Base-by-base conservation (phyloP, 2,797 vertebrate genomes). In the Cryptoprocta ferox region DNA sequence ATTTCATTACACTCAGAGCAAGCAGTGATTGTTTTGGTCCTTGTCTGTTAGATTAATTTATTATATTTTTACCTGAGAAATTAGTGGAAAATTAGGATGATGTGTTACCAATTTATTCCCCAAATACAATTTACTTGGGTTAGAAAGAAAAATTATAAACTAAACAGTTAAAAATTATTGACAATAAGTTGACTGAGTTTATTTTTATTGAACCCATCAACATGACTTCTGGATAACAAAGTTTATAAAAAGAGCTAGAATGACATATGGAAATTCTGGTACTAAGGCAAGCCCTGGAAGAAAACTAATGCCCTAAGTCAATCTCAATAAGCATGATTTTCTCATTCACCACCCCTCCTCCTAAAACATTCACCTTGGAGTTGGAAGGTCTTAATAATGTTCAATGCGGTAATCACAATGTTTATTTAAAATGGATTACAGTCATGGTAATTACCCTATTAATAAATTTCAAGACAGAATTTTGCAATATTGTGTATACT, bases 1-100 rank as follows among this genome's bases (percentile, higher is more conserved):
- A 92, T 96, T 96, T 90, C 66, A 89, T 92, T 96, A 80, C 32
- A 59, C 90, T 92, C 32, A 92, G 50, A 92, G 65, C 2, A 88
- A 59, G 6, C 6, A 14, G 16, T 88, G n/a, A 70, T 59, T 80
- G 66, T 48, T 48, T 48, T 48, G 48, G 4, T 91, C 18, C 7
- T 65, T 87, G 59, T 89, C 45, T 94, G 50, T 50, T 89, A 83
- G 37, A 88, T 91, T 81, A 83, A 82, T 93, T 89, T 93, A 87
- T 87, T 94, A 76, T 11, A 53, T 86, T 83, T 96, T 91, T 6
- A 84, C 35, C 21, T 48, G 48, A 94, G 86, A 87, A 94, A 97
- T 89, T 83, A 86, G 10, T 61, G 24, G 13, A 26, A 37, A 28
- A 76, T 83, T 79, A 83, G 42, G 32, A 81, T 93, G 56, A 37